A percentile compares a stretch with the other conserved stretches of the same genome.
Conservation (phyloP, 2,113 vertebrate species). For the Periophthalmodon schlosseri region DNA sequence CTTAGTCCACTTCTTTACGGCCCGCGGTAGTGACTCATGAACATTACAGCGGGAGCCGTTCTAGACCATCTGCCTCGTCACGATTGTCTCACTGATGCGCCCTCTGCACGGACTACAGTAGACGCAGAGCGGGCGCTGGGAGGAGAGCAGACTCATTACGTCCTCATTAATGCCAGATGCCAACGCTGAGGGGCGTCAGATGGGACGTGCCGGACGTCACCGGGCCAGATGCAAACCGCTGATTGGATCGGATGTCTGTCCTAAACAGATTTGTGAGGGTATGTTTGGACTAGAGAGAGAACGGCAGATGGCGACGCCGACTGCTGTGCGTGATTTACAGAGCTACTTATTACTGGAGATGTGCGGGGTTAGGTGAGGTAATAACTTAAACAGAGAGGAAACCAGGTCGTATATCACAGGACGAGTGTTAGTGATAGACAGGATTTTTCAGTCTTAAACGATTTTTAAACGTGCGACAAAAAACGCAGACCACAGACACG, state of each 20-base stretch:
- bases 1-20: too few species aligned
- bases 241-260: constrained; percentile 69
- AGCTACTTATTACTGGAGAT: constrained; percentile 14
- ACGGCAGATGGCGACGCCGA: constrained; percentile 25
- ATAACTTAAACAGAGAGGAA: background rate
- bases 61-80: constrained; percentile 38
- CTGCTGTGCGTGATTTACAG: background rate
- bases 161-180: constrained; percentile 70
- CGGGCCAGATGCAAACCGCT: constrained; percentile 55
- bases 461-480: too few species aligned
- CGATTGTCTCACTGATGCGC: constrained; percentile 48
- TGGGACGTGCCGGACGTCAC: constrained; percentile 48
- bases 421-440: background rate
- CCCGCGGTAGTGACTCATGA: background rate
- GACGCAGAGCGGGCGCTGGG: constrained; percentile 49
- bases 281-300: constrained; percentile 46
- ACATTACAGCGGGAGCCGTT: background rate
- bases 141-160: constrained; percentile 67
- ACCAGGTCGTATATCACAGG: background rate
- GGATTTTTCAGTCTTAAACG: too few species aligned
- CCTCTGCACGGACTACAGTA: constrained; percentile 36
- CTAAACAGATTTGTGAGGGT: constrained; percentile 62
- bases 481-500: too few species aligned
- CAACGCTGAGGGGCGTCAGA: constrained; percentile 45
- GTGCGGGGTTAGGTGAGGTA: constrained; percentile 29